Evolutionary conservation across 2,797 vertebrate genomes (phyloP).

Genomic region (Danionella dracula): DNA sequence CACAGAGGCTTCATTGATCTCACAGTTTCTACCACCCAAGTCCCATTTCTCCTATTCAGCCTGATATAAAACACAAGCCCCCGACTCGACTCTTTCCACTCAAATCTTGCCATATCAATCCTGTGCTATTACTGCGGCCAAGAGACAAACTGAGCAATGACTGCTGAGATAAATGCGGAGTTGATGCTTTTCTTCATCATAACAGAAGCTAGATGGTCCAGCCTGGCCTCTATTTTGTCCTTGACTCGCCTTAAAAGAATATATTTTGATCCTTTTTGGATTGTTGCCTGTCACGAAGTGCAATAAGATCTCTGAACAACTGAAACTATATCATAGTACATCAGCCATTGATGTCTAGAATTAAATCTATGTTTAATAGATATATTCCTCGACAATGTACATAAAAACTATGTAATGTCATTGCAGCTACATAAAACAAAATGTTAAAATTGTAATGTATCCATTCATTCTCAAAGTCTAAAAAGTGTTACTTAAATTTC

Average conservation of each 20-base stretch:
- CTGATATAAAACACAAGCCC: conserved; percentile 17
- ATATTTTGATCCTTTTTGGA: background rate
- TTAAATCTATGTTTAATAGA: too few species aligned
- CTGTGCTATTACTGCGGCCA: conserved; percentile 9
- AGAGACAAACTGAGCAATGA: background rate
- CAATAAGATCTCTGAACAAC: background rate
- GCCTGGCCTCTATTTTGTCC: background rate
- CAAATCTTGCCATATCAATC: conserved; percentile 15
- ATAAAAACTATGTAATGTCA: too few species aligned
- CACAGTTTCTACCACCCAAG: conserved; percentile 1
- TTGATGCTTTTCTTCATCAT: background rate
- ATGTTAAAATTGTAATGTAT: too few species aligned
- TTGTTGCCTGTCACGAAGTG: background rate
- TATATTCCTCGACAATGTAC: too few species aligned
- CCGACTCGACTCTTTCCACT: background rate
- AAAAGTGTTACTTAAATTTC: too few species aligned
- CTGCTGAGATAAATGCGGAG: conserved; percentile 13
- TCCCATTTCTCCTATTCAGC: conserved; percentile 4
- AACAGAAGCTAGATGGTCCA: background rate
- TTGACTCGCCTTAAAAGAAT: background rate
- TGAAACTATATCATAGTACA: background rate
- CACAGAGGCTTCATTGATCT: conserved; percentile 14
- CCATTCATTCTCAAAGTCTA: too few species aligned
- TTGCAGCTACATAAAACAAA: too few species aligned
- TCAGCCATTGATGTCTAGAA: too few species aligned